Base-by-base conservation (phyloP, 2,113 vertebrate genomes). In the Larimichthys polyactis region DNA sequence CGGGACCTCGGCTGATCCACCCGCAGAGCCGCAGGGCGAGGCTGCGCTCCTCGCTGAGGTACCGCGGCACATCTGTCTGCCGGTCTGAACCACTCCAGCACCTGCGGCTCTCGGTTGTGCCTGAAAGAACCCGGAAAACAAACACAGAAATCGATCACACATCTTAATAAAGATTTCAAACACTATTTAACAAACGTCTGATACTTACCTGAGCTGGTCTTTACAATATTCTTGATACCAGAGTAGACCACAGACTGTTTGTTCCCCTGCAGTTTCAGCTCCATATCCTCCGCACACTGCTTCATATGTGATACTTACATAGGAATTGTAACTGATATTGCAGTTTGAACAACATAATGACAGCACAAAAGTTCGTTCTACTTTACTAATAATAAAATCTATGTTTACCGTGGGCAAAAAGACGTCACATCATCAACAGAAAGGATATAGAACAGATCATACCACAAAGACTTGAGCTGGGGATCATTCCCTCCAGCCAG, bases 391-490 rank as follows among this genome's bases (percentile, higher is more conserved):
- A 40, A 40, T 8, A 40, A 40, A 40, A 40, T 40, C 36, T 40
- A 8, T 14, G 2, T 22, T 43, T 19, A 24, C 11, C 12, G 7
- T 36, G 1, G 36, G 36, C 36, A 36, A 36, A 36, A 36, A 36
- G 36, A 36, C 51, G 19, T 15, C 15, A 32, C 16, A 24, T 83
- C 0, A 16, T 19, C 8, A 0, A 11, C 19, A 8, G n/a, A 93
- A 99, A 99, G 98, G 98, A 99, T 99, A 99, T 99, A 99, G 89
- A 95, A 97, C 68, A 99, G 96, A 49, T 98, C 98, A 36, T 95
- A 98, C 98, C 98, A 99, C 85, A 99, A 93, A 0, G 97, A 99
- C 88, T 99, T 98, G 83, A 99, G 96, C 94, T 98, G 97, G 9
- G 95, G 94, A 79, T 99, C 98, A 63, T 96, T 96, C 51, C 96